Conservation (phyloP, 2,797 vertebrate species). For the Buphagus erythrorhynchus region DNA sequence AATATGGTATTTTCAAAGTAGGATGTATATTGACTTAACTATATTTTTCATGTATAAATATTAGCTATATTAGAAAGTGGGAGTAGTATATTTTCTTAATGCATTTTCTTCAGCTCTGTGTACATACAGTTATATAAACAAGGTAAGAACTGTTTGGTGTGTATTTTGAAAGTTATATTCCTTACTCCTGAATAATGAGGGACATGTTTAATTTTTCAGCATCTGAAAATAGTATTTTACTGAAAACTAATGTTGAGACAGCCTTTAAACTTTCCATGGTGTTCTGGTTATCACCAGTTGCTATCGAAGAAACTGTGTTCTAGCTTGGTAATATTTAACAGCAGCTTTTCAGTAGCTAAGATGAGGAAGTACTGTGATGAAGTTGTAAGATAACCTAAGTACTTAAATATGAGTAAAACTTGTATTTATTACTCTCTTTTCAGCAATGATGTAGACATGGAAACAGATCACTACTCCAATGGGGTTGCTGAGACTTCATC, state of each 20-base stretch:
- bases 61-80: neutral
- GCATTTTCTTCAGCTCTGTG: neutral
- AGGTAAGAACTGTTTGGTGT: neutral
- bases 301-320: neutral
- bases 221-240: neutral
- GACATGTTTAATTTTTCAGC: neutral
- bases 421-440: conserved; percentile 50
- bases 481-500: conserved; percentile 94
- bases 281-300: neutral
- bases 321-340: neutral
- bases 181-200: neutral
- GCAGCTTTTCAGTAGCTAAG: neutral
- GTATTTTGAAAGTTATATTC: neutral
- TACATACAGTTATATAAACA: neutral
- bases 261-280: neutral
- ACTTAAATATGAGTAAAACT: conserved; percentile 13
- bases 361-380: neutral
- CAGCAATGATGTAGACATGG: conserved; percentile 97
- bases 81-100: neutral
- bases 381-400: neutral
- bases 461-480: conserved; percentile 97
- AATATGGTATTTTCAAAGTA: neutral
- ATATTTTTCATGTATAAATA: neutral
- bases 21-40: neutral
- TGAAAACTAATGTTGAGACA: neutral